Percentiles rank a stretch among this genome's conserved stretches.
phyloP scores from a whole-genome alignment of 1,140 invertebrate genomes.

The Plodia interpunctella region DNA sequence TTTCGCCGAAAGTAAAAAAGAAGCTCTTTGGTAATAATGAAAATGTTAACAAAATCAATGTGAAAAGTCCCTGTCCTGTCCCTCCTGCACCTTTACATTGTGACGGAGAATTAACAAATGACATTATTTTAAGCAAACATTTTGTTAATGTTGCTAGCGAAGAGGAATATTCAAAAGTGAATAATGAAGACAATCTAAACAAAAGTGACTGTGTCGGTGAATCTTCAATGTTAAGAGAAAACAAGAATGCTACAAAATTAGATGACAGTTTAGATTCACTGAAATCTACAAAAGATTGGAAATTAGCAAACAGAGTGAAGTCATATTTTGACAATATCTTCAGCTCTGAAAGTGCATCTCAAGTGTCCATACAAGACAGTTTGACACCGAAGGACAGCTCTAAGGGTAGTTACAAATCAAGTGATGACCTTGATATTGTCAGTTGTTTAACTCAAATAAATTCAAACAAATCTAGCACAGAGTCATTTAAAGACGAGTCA shows the following conservation, averaged over 20 bases:
- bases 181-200: background rate
- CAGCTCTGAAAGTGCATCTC: slow-evolving; percentile 40
- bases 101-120: background rate
- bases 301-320: slow-evolving; percentile 44
- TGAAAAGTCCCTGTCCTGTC: background rate
- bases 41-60: background rate
- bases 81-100: background rate
- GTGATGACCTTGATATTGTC: slow-evolving; percentile 47
- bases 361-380: slow-evolving; percentile 50
- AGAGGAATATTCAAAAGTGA: background rate
- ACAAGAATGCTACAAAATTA: background rate
- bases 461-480: slow-evolving; percentile 20
- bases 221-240: background rate
- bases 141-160: background rate
- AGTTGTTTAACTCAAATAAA: slow-evolving; percentile 27
- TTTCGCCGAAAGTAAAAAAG: slow-evolving; percentile 40
- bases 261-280: slow-evolving; percentile 13
- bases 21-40: slow-evolving; percentile 34
- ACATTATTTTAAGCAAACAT: background rate
- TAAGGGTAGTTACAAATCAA: slow-evolving; percentile 36
- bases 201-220: background rate
- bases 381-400: slow-evolving; percentile 33
- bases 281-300: slow-evolving; percentile 20
- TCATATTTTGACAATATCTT: slow-evolving; percentile 53
- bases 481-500: slow-evolving; percentile 15